Evolutionary conservation across 2,888 invertebrate species (phyloP).

Genomic region (Torymus tubicola): DNA sequence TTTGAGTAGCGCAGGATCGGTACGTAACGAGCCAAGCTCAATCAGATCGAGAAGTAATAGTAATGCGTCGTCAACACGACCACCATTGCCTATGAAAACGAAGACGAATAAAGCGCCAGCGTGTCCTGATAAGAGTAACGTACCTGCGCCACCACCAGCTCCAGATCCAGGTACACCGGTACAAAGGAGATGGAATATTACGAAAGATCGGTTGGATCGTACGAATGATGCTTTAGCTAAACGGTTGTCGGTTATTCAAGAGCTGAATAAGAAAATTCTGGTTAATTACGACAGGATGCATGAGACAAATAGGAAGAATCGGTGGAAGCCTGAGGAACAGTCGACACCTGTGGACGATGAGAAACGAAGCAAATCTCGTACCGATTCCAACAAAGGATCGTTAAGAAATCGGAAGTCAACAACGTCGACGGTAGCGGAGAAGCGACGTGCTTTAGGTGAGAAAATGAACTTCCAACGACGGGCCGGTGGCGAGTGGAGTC

Average conservation of each 20-base stretch:
- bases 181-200: constrained; percentile 64
- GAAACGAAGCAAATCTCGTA: not conserved
- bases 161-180: constrained; percentile 54
- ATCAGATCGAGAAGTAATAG: not conserved
- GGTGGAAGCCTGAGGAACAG: constrained; percentile 30
- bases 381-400: not conserved
- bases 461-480: constrained; percentile 39
- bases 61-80: not conserved
- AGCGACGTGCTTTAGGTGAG: constrained; percentile 26
- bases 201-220: constrained; percentile 67
- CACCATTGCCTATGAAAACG: not conserved
- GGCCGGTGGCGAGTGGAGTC: constrained; percentile 47
- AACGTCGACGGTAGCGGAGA: constrained; percentile 6
- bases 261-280: constrained; percentile 73
- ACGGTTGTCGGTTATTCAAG: constrained; percentile 71
- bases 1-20: constrained; percentile 69
- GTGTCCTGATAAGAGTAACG: not conserved
- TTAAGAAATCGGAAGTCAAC: not conserved
- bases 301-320: constrained; percentile 48
- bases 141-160: no score
- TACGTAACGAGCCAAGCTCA: constrained; percentile 1
- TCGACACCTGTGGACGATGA: no score
- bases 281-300: constrained; percentile 72
- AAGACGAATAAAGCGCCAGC: not conserved
- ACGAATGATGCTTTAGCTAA: constrained; percentile 72